Percentiles rank a stretch among this genome's conserved stretches.
Evolutionary conservation across 2,797 vertebrate species (phyloP).

Genomic region (Sebastes variabilis): DNA sequence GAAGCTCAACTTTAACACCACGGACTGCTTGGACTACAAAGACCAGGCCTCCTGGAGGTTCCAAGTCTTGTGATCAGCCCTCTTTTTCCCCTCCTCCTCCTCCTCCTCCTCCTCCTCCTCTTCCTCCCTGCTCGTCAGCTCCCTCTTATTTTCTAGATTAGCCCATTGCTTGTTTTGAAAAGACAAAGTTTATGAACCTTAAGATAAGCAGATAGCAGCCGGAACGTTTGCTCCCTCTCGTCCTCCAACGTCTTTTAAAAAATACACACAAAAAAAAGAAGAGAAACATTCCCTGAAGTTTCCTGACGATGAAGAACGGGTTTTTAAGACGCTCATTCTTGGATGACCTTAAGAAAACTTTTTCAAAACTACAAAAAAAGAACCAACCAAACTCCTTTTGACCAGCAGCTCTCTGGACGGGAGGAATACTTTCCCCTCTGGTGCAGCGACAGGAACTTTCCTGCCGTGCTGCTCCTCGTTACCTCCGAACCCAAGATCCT

Average conservation of each 20-base stretch:
- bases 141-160: constrained; percentile 61
- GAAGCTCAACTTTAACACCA: constrained; percentile 99
- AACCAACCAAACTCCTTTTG: constrained; percentile 69
- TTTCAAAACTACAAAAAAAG: constrained; percentile 16
- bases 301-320: constrained; percentile 48
- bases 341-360: constrained; percentile 62
- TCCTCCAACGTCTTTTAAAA: constrained; percentile 18
- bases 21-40: constrained; percentile 99
- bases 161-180: constrained; percentile 73
- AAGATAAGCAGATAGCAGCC: constrained; percentile 58
- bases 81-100: background rate
- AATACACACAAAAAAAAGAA: constrained; percentile 4
- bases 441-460: constrained; percentile 67
- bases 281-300: constrained; percentile 32
- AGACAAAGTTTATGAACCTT: constrained; percentile 75
- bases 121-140: constrained; percentile 40
- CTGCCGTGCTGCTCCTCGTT: constrained; percentile 59
- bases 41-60: constrained; percentile 99
- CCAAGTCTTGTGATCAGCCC: constrained; percentile 94
- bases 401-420: constrained; percentile 71
- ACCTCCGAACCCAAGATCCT: constrained; percentile 75
- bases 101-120: too few relatives aligned
- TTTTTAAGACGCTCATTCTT: constrained; percentile 43
- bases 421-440: constrained; percentile 74
- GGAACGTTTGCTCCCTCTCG: constrained; percentile 43